phyloP scores from a whole-genome alignment of 1,140 invertebrate genomes.

The Periplaneta americana region DNA sequence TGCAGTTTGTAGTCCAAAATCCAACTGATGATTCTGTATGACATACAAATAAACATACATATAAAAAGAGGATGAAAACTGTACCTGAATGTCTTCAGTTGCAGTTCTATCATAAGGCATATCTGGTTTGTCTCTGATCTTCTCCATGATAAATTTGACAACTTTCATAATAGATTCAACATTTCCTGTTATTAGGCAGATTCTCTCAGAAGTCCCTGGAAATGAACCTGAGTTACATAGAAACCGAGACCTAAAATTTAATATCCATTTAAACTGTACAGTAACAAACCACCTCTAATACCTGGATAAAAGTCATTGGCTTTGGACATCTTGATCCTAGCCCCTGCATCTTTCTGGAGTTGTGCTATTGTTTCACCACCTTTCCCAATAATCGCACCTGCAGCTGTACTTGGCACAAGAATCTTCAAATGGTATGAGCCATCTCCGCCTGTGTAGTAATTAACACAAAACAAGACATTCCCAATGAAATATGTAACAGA shows the following conservation, averaged over 20 bases:
- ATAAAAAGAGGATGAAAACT: background rate
- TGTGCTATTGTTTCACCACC: conserved; percentile 97
- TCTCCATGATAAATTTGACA: conserved; percentile 95
- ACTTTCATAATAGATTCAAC: conserved; percentile 90
- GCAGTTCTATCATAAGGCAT: background rate
- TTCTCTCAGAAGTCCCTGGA: conserved; percentile 91
- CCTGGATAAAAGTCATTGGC: conserved; percentile 97
- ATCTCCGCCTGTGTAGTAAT: conserved; percentile 51
- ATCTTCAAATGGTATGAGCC: conserved; percentile 90
- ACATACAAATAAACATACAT: background rate
- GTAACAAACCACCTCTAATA: conserved; percentile 32
- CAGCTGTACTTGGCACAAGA: conserved; percentile 90
- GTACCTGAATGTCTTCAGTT: background rate
- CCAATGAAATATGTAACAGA: no score
- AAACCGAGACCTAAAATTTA: background rate
- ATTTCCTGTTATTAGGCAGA: conserved; percentile 93
- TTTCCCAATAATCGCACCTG: conserved; percentile 96
- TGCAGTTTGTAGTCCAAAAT: background rate
- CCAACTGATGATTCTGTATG: background rate
- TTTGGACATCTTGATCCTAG: conserved; percentile 97
- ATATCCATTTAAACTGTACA: background rate
- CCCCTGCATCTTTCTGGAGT: conserved; percentile 91
- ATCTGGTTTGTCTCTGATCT: conserved; percentile 96
- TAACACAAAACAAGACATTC: no score
- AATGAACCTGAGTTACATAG: conserved; percentile 19